Base-by-base conservation (phyloP, 2,797 vertebrate species). In the Amblyopsis hoosieri region DNA sequence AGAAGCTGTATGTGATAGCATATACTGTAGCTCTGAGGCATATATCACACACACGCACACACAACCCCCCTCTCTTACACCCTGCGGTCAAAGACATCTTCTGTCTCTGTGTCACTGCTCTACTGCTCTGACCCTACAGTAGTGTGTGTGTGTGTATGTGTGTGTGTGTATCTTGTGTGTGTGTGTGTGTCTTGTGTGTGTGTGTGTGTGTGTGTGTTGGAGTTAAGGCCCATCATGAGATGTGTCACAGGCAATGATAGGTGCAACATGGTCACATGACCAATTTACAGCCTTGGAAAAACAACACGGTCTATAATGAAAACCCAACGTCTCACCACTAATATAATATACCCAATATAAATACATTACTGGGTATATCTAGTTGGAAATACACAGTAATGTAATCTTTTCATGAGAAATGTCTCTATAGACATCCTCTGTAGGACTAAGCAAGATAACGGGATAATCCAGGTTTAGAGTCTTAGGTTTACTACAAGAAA, bases 1-100 rank as follows among this genome's bases (percentile, higher is more conserved):
- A 86, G 79, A 63, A 82, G 82, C 80, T 82, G 79, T 85, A 79
- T 84, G 68, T 74, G 75, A 78, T 72, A 76, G 74, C 69, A 66
- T 69, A 76, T 62, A 64, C 64, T 64, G 75, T 64, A 84, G 60
- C 51, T 76, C 82, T 73, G 62, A 73, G 14, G 71, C 81, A 77
- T 71, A 72, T 70, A 79, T 74, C 74, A 59, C 64, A 57, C 72
- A 57, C 66, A 57, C 33, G 57, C 12, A 33, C 29, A 49, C 14
- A 59, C 19, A 65, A 45, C 62, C 48, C 57, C 19, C 19, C 19
- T 23, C 2, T 23, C 19, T 23, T 23, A 23, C 19, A 23, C 19
- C 19, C 19, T 23, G 19, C 19, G 19, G 19, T 23, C 75, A 89
- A 87, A 87, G 85, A 86, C 74, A 57, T 57, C 73, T 74, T 84